Conservation (phyloP, 2,888 invertebrate genomes). For the Andrena praecox region DNA sequence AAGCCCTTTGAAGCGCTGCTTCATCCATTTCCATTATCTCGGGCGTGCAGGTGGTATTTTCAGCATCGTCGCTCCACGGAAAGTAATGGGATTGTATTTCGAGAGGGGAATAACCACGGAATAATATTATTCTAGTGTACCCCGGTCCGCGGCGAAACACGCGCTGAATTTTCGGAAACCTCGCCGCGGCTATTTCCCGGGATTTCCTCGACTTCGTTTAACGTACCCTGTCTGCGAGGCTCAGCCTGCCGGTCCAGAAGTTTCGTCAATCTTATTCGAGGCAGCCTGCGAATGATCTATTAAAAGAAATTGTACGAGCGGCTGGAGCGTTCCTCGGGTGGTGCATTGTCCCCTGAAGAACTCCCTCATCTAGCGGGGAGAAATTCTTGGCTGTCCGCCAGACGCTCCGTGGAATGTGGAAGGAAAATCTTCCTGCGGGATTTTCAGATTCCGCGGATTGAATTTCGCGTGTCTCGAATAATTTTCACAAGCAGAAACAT, state of each 20-base stretch:
- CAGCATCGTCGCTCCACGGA: too few relatives aligned
- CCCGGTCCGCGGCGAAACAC: not conserved
- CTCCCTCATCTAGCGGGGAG: conserved; percentile 55
- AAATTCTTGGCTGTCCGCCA: conserved; percentile 66
- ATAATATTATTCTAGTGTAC: not conserved
- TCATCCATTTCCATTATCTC: too few relatives aligned
- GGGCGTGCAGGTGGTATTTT: too few relatives aligned
- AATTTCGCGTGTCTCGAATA: conserved; percentile 38
- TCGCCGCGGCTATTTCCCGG: not conserved
- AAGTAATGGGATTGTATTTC: too few relatives aligned
- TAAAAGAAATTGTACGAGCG: conserved; percentile 56
- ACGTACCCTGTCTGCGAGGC: not conserved
- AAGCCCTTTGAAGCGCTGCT: too few relatives aligned
- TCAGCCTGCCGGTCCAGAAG: conserved; percentile 10
- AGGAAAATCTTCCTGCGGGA: conserved; percentile 46
- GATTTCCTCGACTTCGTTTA: conserved; percentile 15
- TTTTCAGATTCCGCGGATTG: conserved; percentile 46
- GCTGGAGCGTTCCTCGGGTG: conserved; percentile 35
- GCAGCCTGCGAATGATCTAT: conserved; percentile 36
- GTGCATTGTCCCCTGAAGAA: conserved; percentile 67
- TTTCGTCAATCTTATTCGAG: conserved; percentile 12
- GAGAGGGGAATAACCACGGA: too few relatives aligned
- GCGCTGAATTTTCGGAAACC: not conserved
- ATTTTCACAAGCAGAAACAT: conserved; percentile 23
- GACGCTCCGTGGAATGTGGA: conserved; percentile 53